Base-by-base conservation (phyloP, 2,113 vertebrate genomes). In the Coptodon rendalli region DNA sequence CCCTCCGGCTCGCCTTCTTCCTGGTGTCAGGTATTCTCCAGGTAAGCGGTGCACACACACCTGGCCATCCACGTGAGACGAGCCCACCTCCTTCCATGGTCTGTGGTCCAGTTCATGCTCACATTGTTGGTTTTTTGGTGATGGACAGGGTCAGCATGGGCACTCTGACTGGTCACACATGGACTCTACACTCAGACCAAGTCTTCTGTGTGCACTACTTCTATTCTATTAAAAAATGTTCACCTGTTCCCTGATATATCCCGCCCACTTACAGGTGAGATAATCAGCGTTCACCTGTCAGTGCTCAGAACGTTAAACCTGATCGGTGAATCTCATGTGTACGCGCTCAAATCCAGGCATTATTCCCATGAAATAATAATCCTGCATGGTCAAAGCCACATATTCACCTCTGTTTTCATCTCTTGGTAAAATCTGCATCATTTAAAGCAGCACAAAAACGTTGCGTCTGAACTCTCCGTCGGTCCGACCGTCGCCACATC, bases 301-400 rank as follows among this genome's bases (percentile, higher is more conserved):
- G n/a, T 1, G 53, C 53, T 24, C 52, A 57, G 24, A 57, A 29
- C 7, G 3, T 57, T 57, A 29, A 29, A 57, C 56, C 57, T 61
- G 57, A 31, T 31, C 5, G 0, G 57, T 61, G 29, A 10, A 17
- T 61, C 5, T 34, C 14, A 61, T 0, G 1, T 31, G 57, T 6
- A 61, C 2, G 27, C 1, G 2, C 27, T 61, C 1, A 61, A 61
- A 17, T 61, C 57, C 8, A 61, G 57, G 5, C 14, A 34, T 34
- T 61, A 31, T 31, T 31, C 29, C 8, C 14, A 59, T 1, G 0
- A 9, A 59, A 59, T 14, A 0, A 29, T 29, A 31, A 31, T 0
- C 27, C 57, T 1, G 56, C 56, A 1, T 29, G 1, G 29, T 34
- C 29, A 31, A 61, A 31, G 14, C 57, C 57, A 61, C 57, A 34